Conservation (phyloP, 2,797 vertebrate species). For the Passerculus sandwichensis region DNA sequence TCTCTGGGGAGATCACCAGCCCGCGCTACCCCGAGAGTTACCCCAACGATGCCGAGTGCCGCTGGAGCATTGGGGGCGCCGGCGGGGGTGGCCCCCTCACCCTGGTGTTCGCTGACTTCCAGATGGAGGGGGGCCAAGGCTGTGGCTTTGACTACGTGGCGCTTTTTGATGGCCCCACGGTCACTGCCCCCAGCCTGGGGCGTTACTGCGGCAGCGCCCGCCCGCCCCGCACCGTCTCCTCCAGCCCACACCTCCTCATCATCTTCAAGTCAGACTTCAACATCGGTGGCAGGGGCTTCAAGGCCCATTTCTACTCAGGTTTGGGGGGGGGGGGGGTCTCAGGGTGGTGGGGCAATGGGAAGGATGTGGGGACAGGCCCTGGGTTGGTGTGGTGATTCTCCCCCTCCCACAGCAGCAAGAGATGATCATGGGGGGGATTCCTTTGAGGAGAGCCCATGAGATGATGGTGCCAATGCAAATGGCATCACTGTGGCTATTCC, state of each 20-base stretch:
- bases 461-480: neutral
- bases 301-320: slow-evolving; percentile 95
- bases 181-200: slow-evolving; percentile 79
- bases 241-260: slow-evolving; percentile 85
- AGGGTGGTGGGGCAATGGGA: neutral
- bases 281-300: slow-evolving; percentile 94
- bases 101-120: slow-evolving; percentile 92
- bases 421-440: fast-evolving
- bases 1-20: slow-evolving; percentile 92
- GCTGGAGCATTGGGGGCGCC: slow-evolving; percentile 87
- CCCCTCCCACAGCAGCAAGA: neutral
- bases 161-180: slow-evolving; percentile 86
- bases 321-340: neutral
- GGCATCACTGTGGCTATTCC: neutral
- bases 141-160: slow-evolving; percentile 94
- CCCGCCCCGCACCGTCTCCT: slow-evolving; percentile 84
- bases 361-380: fast-evolving
- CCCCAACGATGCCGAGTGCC: slow-evolving; percentile 92
- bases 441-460: neutral
- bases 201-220: slow-evolving; percentile 86
- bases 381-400: neutral
- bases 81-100: slow-evolving; percentile 76
- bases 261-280: slow-evolving; percentile 97
- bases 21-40: slow-evolving; percentile 93
- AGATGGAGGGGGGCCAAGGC: slow-evolving; percentile 90